These are phyloP conservation scores for Aegotheles bennettii DNA, from an alignment of 2,113 vertebrate genomes.

Conservation along the genomic window DNA sequence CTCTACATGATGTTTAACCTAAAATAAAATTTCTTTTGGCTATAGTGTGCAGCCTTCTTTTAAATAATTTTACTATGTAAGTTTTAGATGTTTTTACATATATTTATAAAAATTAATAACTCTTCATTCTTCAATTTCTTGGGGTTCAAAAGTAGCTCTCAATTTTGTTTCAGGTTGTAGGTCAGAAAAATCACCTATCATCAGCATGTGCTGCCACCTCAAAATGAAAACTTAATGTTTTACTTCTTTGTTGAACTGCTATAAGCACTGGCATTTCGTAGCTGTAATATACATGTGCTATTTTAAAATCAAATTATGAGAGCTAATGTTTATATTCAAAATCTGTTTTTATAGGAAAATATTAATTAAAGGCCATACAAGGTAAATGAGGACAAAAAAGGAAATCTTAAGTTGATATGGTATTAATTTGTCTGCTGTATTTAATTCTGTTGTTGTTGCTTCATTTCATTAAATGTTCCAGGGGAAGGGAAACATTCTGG, in stretches of 20 bases:
- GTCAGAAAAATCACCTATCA: neutral
- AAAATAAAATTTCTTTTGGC: neutral
- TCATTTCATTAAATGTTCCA: neutral
- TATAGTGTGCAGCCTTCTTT: neutral
- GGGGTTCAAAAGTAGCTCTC: neutral
- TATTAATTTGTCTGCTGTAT: neutral
- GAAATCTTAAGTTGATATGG: neutral
- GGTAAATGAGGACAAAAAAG: neutral
- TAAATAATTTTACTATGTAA: neutral
- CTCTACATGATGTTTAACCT: neutral
- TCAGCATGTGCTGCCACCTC: neutral
- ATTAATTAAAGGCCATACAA: neutral
- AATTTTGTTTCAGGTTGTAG: neutral
- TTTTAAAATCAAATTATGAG: neutral
- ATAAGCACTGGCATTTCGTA: neutral
- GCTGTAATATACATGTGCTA: neutral
- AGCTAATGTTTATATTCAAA: neutral
- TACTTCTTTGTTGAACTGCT: neutral
- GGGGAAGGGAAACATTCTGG: neutral
- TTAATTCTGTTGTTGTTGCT: neutral
- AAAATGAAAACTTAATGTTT: neutral
- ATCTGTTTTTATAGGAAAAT: neutral
- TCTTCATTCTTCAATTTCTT: neutral
- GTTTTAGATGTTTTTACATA: neutral
- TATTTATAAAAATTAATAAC: neutral